A percentile compares a stretch with the other conserved stretches of the same genome.
Conservation (phyloP, 2,888 invertebrate species). For the Dinocampus coccinellae region DNA sequence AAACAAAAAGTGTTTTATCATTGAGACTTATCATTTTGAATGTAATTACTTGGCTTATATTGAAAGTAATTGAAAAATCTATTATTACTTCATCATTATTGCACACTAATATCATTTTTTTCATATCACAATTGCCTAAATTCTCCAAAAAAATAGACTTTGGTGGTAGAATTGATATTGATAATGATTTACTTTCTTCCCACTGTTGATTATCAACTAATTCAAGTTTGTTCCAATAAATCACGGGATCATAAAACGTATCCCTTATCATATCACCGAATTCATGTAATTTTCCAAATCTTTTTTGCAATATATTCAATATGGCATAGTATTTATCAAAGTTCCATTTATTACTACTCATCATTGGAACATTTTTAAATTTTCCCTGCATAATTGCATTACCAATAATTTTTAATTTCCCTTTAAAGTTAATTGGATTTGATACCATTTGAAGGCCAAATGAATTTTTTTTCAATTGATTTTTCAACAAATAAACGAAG, state of each 20-base stretch:
- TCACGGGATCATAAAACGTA: constrained; percentile 46
- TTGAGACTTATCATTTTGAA: constrained; percentile 29
- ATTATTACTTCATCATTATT: constrained; percentile 29
- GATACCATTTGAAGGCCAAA: constrained; percentile 46
- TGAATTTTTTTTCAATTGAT: constrained; percentile 50
- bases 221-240: constrained; percentile 51
- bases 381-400: constrained; percentile 49
- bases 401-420: constrained; percentile 50
- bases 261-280: background rate
- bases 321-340: background rate
- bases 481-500: constrained; percentile 45
- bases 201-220: constrained; percentile 31
- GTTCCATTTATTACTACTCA: constrained; percentile 30
- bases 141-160: constrained; percentile 28
- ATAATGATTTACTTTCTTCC: background rate
- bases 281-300: background rate
- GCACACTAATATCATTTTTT: constrained; percentile 29
- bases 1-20: constrained; percentile 34
- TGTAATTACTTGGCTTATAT: constrained; percentile 31
- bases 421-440: constrained; percentile 46
- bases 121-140: constrained; percentile 35
- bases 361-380: constrained; percentile 45
- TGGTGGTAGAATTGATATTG: constrained; percentile 7
- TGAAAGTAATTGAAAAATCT: constrained; percentile 23
- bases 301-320: background rate